Base-by-base conservation (phyloP, 53 echinoderm and acorn worm species). In the Pentamera pediparva region DNA sequence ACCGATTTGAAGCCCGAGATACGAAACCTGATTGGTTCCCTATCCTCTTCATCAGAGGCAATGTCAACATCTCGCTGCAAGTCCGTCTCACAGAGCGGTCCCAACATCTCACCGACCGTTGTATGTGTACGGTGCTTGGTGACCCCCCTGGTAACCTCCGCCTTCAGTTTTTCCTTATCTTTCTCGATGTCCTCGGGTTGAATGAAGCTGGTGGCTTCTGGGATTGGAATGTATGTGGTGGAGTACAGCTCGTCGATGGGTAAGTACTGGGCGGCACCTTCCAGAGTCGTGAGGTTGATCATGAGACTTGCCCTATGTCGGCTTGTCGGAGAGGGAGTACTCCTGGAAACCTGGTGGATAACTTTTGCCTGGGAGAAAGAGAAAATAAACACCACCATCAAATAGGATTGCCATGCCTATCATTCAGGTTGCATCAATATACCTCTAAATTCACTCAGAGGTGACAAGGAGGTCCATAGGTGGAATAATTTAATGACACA, bases 31-130 rank as follows among this genome's bases (percentile, higher is more conserved):
- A 91, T 53, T 3, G 35, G 35, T 0, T 65, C 52, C 48, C 65
- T 76, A 12, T 84, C 86, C 19, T 90, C 90, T 3, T 87, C 85
- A 33, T 12, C 28, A 24, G 65, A 45, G n/a, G n/a, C n/a, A n/a
- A n/a, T n/a, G 20, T 57, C 69, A 41, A 63, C 73, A 17, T 96
- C 88, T 40, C 93, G 41, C 27, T 83, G 74, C 18, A 93, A 60
- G 54, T 84, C 74, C 29, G 75, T 78, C 32, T 75, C 82, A 17
- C 82, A 77, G 47, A 91, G 51, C 21, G 88, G 75, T 12, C 96
- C 91, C 25, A 96, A 83, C 96, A 96, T 88, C 69, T 90, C 83
- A 28, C 63, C 65, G 13, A 94, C 95, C 1, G 95, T 90, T 9
- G 45, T 45, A 43, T 10, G 27, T 41, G 26, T 67, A 24, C 30